These are phyloP conservation scores for Polyommatus iphigenia DNA, from an alignment of 2,888 invertebrate species.

Conservation along the genomic window DNA sequence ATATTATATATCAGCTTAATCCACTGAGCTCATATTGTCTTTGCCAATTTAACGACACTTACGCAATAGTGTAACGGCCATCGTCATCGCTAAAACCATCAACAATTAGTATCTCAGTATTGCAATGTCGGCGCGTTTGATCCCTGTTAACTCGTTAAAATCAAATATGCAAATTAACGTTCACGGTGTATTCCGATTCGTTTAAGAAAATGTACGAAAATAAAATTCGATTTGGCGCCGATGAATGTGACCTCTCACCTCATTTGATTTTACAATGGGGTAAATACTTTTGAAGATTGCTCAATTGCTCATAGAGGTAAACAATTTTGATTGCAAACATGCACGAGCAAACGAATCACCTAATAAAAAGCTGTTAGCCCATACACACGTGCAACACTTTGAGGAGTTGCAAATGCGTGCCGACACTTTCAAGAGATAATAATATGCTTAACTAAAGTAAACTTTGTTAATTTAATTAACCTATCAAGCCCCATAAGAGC, in stretches of 20 bases:
- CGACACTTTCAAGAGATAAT: too few relatives aligned
- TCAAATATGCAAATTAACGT: conserved; percentile 44
- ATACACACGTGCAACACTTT: too few relatives aligned
- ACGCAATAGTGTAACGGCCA: neutral
- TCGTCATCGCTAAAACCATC: conserved; percentile 1
- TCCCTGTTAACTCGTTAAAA: conserved; percentile 40
- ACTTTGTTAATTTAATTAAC: too few relatives aligned
- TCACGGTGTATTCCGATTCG: conserved; percentile 19
- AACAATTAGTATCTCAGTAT: conserved; percentile 30
- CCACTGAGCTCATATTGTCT: too few relatives aligned
- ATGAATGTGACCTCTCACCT: neutral
- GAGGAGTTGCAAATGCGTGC: too few relatives aligned
- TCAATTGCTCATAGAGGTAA: neutral
- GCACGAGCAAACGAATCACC: neutral
- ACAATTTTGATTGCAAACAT: neutral
- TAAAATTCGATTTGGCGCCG: conserved; percentile 8
- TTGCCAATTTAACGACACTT: neutral
- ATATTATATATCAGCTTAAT: too few relatives aligned
- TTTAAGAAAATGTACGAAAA: conserved; percentile 2
- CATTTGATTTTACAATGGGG: neutral
- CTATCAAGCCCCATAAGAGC: too few relatives aligned
- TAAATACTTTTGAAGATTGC: neutral
- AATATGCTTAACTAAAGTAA: too few relatives aligned
- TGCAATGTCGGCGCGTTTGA: conserved; percentile 44
- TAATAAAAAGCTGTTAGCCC: too few relatives aligned